Evolutionary conservation across 2,113 vertebrate species (phyloP), one percentile per base, ranked within the genome.

Genomic region (Hemibagrus wyckioides): DNA sequence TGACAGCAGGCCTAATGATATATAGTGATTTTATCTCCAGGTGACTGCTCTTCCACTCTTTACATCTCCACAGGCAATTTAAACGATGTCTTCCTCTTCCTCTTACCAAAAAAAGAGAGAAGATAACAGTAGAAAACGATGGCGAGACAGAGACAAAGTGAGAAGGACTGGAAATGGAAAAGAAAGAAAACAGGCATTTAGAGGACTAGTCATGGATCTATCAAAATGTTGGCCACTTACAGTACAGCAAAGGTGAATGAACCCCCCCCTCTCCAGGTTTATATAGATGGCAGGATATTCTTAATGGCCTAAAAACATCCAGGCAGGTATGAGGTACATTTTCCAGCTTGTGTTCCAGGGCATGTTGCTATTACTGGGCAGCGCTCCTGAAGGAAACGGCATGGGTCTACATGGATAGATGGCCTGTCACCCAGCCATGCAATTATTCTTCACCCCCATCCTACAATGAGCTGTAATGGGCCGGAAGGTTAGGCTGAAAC

Each of bases 371-470:
- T 90, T 90, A 90, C 87, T 76, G 80, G 81, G 80, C 79, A 79
- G 73, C 44, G 81, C 86, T 91, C 87, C 85, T 85, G 85, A 63
- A 88, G 86, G 85, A 90, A 88, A 88, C 82, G 83, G 84, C 84
- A 82, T 82, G 85, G 80, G 87, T 89, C 65, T 80, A 82, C 73
- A 83, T 87, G 79, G 86, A 89, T 90, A 85, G 90, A 91, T 90
- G 89, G 67, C 71, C 89, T 89, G 86, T 90, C 90, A 90, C 84
- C 48, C 82, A 85, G 80, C 89, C 87, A 63, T 57, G 86, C 88
- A 90, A 88, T 92, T 92, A 92, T 90, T 89, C 91, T 86, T 88
- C 85, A 71, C 86, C 84, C 54, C 89, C 89, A 88, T 91, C 90
- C 86, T 84, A 90, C 80, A 89, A 90, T 84, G 86, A 90, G 88